Percentiles rank a stretch among this genome's conserved stretches.
phyloP scores from a whole-genome alignment of 2,888 invertebrate species.

The Pollenia griseotomentosa region DNA sequence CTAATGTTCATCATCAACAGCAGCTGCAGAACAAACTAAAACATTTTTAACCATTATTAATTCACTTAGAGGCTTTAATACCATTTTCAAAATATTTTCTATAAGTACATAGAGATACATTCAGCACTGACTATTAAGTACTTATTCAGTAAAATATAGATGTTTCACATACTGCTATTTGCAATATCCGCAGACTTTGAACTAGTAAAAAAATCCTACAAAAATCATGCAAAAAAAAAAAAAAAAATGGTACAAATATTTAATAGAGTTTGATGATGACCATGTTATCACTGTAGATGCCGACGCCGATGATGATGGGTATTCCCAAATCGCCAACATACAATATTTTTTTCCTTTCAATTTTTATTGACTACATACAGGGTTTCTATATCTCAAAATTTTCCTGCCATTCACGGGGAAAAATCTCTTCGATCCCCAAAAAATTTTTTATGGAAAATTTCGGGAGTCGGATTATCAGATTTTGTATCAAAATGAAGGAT shows the following conservation, averaged over 20 bases:
- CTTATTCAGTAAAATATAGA: neutral
- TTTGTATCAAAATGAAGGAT: too few relatives aligned
- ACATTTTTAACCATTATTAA: constrained; percentile 15
- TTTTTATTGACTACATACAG: neutral
- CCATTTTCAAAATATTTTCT: constrained; percentile 20
- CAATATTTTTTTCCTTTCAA: neutral
- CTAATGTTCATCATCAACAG: neutral
- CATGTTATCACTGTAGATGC: constrained; percentile 24
- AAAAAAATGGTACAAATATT: constrained; percentile 47
- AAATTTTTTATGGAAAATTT: too few relatives aligned
- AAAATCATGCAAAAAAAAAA: constrained; percentile 6
- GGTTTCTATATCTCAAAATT: too few relatives aligned
- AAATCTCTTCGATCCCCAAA: too few relatives aligned
- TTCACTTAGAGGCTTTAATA: constrained; percentile 14
- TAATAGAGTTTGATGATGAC: constrained; percentile 42
- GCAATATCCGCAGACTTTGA: constrained; percentile 79
- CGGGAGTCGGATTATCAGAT: too few relatives aligned
- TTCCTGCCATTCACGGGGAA: too few relatives aligned
- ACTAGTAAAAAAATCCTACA: constrained; percentile 78
- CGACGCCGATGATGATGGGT: constrained; percentile 13
- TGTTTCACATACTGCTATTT: constrained; percentile 19
- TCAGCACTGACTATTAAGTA: neutral
- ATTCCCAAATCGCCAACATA: constrained; percentile 15
- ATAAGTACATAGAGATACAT: neutral
- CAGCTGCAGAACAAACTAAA: neutral